Percentiles rank a stretch among this genome's conserved stretches.
Conservation (phyloP, 2,888 invertebrate genomes). For the Geophilus truncorum region DNA sequence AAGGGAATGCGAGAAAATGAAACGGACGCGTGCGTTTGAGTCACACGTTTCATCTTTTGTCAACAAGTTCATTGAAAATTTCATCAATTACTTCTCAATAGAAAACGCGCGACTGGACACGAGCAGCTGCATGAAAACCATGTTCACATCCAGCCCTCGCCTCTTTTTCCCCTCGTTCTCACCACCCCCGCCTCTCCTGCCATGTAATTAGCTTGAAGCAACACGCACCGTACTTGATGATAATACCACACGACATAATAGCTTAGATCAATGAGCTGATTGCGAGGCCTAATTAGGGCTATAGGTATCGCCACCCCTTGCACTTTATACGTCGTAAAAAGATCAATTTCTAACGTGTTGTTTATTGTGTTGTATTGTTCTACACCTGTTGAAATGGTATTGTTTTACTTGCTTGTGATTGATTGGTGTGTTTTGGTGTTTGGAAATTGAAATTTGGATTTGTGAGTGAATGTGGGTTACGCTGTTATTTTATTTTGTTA, state of each 20-base stretch:
- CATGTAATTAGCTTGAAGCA: slow-evolving; percentile 20
- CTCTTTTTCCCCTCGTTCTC: not conserved
- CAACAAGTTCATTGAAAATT: slow-evolving; percentile 1
- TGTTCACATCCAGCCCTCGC: not conserved
- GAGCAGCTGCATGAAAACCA: not conserved
- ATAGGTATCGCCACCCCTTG: slow-evolving; percentile 3
- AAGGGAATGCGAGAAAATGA: not conserved
- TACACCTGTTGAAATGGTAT: not conserved
- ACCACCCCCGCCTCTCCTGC: not conserved
- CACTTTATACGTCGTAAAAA: not conserved
- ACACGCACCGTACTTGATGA: slow-evolving; percentile 25
- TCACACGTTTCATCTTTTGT: slow-evolving; percentile 8
- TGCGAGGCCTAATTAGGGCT: slow-evolving; percentile 25
- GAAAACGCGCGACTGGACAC: slow-evolving; percentile 2
- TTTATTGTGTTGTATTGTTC: not conserved
- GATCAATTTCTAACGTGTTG: not conserved
- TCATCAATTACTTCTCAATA: slow-evolving; percentile 6
- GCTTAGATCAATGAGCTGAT: slow-evolving; percentile 22
- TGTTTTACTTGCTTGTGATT: not conserved
- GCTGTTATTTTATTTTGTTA: too few relatives aligned
- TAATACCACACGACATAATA: slow-evolving; percentile 27
- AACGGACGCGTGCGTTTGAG: not conserved
- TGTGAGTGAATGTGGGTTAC: too few relatives aligned
- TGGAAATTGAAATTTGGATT: too few relatives aligned
- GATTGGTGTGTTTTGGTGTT: too few relatives aligned